These are phyloP conservation scores for Gobionotothen gibberifrons DNA, from an alignment of 2,797 vertebrate genomes.

Conservation along the genomic window DNA sequence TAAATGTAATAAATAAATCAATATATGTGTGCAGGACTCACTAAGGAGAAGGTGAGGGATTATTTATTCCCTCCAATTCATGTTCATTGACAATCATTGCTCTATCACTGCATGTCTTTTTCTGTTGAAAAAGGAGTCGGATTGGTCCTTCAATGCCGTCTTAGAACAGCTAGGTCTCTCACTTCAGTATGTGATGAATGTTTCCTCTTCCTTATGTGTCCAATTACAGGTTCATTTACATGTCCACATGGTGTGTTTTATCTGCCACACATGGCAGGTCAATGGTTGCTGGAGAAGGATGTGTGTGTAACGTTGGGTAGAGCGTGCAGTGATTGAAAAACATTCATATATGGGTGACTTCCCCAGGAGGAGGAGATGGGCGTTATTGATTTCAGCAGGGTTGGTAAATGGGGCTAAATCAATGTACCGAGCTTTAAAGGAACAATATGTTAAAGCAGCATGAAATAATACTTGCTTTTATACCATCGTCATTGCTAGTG, in stretches of 20 bases:
- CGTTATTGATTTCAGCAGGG: constrained; percentile 46
- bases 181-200: constrained; percentile 47
- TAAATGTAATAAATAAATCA: not conserved
- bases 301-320: not conserved
- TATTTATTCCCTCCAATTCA: constrained; percentile 4
- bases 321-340: constrained; percentile 26
- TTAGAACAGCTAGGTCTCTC: not conserved
- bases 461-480: not conserved
- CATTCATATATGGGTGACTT: constrained; percentile 7
- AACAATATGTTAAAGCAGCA: constrained; percentile 8
- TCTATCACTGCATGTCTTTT: not conserved
- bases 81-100: constrained; percentile 4
- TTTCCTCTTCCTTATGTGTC: not conserved
- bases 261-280: constrained; percentile 36
- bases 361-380: constrained; percentile 23
- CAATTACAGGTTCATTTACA: constrained; percentile 42
- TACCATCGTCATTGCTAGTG: not conserved
- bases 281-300: constrained; percentile 24
- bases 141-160: constrained; percentile 14
- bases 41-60: not conserved
- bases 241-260: constrained; percentile 30
- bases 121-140: not conserved
- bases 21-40: fast-evolving
- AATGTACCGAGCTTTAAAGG: constrained; percentile 36
- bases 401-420: constrained; percentile 49